These are phyloP conservation scores for Ciconia stormi DNA, from an alignment of 2,113 vertebrate species.

Conservation along the genomic window DNA sequence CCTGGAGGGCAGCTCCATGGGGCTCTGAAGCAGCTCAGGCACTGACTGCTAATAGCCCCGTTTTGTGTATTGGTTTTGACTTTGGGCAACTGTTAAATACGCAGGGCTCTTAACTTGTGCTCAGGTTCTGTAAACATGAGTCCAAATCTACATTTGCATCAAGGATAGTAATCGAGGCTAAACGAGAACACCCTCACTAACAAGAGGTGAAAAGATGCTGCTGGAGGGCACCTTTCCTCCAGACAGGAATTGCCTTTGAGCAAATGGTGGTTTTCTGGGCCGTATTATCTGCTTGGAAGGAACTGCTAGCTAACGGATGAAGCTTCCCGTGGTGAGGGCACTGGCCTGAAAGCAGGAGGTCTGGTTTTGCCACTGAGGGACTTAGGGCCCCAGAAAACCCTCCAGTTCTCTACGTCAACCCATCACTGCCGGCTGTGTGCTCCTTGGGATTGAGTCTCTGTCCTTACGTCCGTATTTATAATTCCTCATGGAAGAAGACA, in stretches of 20 bases:
- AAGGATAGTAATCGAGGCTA: background rate
- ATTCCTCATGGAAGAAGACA: background rate
- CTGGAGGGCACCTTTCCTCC: background rate
- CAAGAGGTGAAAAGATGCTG: background rate
- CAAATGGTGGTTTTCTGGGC: background rate
- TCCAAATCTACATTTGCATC: background rate
- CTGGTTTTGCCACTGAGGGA: background rate
- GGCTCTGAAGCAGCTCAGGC: background rate
- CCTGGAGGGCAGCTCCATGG: background rate
- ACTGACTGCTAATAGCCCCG: background rate
- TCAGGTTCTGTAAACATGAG: background rate
- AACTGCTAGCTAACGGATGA: background rate
- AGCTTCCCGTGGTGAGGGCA: background rate
- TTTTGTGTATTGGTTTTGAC: background rate
- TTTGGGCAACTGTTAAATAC: background rate
- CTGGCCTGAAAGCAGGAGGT: background rate
- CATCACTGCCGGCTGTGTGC: background rate
- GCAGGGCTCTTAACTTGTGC: background rate
- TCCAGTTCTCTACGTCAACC: background rate
- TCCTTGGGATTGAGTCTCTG: background rate
- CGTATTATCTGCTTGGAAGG: background rate
- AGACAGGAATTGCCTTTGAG: background rate
- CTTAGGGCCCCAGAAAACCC: background rate
- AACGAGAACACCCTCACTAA: background rate
- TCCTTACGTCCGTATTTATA: background rate